A percentile compares a stretch with the other conserved stretches of the same genome.
phyloP scores from a whole-genome alignment of 2,797 vertebrate species.

The Pipistrellus kuhlii region DNA sequence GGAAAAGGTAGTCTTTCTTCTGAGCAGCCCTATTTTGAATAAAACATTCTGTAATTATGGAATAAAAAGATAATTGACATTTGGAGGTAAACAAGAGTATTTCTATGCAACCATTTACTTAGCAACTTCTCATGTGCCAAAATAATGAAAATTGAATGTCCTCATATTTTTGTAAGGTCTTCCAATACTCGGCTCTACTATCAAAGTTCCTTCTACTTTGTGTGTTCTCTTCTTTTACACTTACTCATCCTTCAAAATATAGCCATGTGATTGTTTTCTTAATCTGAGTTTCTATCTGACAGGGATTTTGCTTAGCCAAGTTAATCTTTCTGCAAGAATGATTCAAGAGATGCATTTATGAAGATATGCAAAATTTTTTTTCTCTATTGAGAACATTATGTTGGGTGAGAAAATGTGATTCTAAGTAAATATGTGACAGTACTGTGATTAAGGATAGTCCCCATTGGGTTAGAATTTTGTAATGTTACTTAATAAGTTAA shows the following conservation, averaged over 20 bases:
- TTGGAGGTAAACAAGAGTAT: neutral
- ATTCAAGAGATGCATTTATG: neutral
- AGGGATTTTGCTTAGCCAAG: neutral
- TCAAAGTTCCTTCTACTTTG: neutral
- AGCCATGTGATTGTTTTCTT: neutral
- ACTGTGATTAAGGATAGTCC: neutral
- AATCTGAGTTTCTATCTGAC: neutral
- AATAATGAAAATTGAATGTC: neutral
- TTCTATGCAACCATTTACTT: neutral
- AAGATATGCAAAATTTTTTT: neutral
- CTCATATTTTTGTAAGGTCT: neutral
- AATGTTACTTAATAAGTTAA: neutral
- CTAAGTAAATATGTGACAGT: neutral
- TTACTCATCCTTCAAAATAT: neutral
- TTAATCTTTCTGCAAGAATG: neutral
- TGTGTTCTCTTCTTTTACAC: neutral
- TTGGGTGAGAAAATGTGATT: neutral
- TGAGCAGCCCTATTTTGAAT: neutral
- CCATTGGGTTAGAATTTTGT: neutral
- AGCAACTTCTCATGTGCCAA: neutral
- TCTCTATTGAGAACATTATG: neutral
- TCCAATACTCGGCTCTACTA: neutral
- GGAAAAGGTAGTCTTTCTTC: neutral
- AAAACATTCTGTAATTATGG: neutral
- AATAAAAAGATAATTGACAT: neutral